Evolutionary conservation across 1,140 invertebrate genomes (phyloP), one percentile per base, ranked within the genome.

Genomic region (Pseudomyrmex dendroicus): DNA sequence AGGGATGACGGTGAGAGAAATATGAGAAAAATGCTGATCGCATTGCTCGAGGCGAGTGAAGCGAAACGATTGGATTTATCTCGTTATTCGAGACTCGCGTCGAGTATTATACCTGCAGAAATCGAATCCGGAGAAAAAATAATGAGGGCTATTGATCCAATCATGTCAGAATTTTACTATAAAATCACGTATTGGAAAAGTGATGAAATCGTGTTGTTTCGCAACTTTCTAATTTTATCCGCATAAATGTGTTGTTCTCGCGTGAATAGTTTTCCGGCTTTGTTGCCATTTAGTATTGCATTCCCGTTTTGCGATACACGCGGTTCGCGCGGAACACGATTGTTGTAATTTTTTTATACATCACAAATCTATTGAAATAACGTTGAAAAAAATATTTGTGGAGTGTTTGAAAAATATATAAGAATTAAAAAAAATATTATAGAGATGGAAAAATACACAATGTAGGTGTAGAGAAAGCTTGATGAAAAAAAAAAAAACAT

Each of bases 121-220:
- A 78, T 78, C 76, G 64, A 78, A 44, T 46, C 66, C 44, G 17
- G 44, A 56, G 66, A 80, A 59, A 80, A 80, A 80, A 70, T 80
- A 80, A 80, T 80, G 76, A 80, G 66, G 5, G 46, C 66, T 80
- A 72, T 80, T 78, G 76, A 80, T 80, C 76, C 76, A 80, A 80
- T 80, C 20, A 54, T 70, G 76, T 80, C 66, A 70, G 66, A 80
- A 80, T 80, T 72, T 59, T 48, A 59, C 54, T 59, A 61, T 7
- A 35, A 35, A 35, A 35, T n/a, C n/a, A 35, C 44, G 15, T 25
- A 70, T 25, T 25, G 22, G 48, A 22, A 59, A 59, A 50, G 54
- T 72, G 76, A 59, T 80, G 25, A 12, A 72, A 12, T 59, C 70
- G 59, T 22, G 9, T 66, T 72, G 76, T 59, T 70, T 70, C 12